Evolutionary conservation across 1,140 invertebrate species (phyloP).

Genomic region (Atta texana): DNA sequence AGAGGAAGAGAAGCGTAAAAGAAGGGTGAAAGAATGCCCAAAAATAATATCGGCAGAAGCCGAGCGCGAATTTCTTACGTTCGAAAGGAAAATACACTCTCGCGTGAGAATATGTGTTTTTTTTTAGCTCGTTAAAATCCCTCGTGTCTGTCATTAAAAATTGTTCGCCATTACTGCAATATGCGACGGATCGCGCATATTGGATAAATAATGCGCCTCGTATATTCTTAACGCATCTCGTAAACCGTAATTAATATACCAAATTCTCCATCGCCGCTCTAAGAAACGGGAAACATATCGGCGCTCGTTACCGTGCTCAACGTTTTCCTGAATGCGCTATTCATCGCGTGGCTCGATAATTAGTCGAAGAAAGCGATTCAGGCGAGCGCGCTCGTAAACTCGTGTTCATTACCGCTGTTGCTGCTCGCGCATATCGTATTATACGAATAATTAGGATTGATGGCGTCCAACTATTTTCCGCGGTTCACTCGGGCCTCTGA

Average conservation of each 20-base stretch:
- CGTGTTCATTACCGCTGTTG: constrained; percentile 36
- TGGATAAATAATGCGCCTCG: not conserved
- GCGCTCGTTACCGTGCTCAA: constrained; percentile 20
- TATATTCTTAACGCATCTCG: constrained; percentile 2
- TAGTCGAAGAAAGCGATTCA: constrained; percentile 49
- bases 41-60: constrained; percentile 43
- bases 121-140: constrained; percentile 35
- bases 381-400: constrained; percentile 32
- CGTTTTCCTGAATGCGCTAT: constrained; percentile 52
- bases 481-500: not conserved
- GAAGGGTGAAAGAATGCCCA: constrained; percentile 1
- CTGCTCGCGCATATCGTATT: constrained; percentile 24
- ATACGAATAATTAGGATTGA: constrained; percentile 39
- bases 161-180: not conserved
- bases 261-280: constrained; percentile 27
- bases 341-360: constrained; percentile 50
- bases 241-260: constrained; percentile 48
- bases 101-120: not conserved
- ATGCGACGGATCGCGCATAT: not conserved
- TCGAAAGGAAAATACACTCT: not conserved
- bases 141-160: constrained; percentile 24
- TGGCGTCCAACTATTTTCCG: constrained; percentile 20
- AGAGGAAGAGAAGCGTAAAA: constrained; percentile 25
- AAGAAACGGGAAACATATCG: constrained; percentile 49
- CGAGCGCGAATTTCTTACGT: constrained; percentile 23